phyloP scores from a whole-genome alignment of 2,797 vertebrate genomes.

The Austrolebias charrua region DNA sequence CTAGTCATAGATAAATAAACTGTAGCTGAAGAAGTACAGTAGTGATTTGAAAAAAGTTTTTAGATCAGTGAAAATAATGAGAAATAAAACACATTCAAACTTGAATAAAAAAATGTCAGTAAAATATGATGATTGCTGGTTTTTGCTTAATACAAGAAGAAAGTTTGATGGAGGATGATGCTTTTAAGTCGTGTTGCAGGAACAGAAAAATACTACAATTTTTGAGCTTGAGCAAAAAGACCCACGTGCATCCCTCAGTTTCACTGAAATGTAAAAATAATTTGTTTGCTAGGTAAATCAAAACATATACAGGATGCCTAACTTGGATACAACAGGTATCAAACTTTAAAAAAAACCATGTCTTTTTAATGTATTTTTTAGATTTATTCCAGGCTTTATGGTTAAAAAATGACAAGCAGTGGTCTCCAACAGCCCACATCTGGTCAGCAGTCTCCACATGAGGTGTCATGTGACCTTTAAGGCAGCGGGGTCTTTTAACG shows the following conservation, averaged over 20 bases:
- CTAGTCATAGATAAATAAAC: not conserved
- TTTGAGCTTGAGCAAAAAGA: not conserved
- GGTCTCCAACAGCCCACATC: slow-evolving; percentile 1
- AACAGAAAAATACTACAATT: not conserved
- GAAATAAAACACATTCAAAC: too few relatives aligned
- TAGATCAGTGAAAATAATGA: too few relatives aligned
- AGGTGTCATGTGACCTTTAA: slow-evolving; percentile 47
- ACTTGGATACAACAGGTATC: too few relatives aligned
- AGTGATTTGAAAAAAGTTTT: too few relatives aligned
- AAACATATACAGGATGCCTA: too few relatives aligned
- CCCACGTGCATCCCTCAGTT: not conserved
- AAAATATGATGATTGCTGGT: not conserved
- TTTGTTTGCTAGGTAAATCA: not conserved
- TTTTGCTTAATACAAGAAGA: not conserved
- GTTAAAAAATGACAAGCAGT: not conserved
- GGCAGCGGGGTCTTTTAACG: slow-evolving; percentile 21
- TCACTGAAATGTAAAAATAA: not conserved
- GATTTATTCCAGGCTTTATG: not conserved
- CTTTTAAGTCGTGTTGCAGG: too few relatives aligned
- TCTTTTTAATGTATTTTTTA: not conserved
- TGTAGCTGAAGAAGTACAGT: too few relatives aligned
- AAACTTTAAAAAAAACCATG: too few relatives aligned
- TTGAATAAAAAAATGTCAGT: not conserved
- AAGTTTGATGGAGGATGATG: too few relatives aligned
- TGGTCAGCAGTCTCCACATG: slow-evolving; percentile 43